Conservation (phyloP, 2,797 vertebrate genomes). For the Channallabes apus region DNA sequence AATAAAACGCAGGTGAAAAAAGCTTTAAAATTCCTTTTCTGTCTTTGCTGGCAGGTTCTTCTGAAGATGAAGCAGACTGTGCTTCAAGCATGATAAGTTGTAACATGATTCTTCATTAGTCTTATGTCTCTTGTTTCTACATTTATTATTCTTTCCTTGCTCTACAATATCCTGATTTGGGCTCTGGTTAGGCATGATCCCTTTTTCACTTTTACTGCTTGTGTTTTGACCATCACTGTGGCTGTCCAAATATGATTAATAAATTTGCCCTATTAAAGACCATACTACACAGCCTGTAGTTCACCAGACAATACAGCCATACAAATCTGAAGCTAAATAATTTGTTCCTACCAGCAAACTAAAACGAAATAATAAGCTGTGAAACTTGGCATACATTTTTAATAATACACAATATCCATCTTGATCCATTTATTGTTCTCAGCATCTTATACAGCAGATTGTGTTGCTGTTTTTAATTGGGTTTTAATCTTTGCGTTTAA, state of each 20-base stretch:
- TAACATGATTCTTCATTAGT: not conserved
- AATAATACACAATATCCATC: not conserved
- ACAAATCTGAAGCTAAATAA: not conserved
- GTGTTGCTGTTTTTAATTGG: not conserved
- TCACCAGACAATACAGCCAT: not conserved
- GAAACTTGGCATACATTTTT: not conserved
- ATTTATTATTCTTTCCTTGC: not conserved
- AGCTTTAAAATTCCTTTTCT: not conserved
- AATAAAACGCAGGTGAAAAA: not conserved
- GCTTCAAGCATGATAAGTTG: not conserved
- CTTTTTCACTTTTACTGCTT: not conserved
- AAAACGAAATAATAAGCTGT: not conserved
- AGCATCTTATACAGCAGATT: not conserved
- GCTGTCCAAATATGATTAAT: not conserved
- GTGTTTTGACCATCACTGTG: not conserved
- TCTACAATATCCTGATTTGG: not conserved
- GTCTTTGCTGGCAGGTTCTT: not conserved
- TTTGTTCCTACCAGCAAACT: not conserved
- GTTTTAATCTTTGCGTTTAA: not conserved
- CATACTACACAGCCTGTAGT: not conserved
- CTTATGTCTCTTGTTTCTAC: too few species aligned
- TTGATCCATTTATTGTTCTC: not conserved
- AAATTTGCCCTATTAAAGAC: not conserved
- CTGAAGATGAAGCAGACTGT: not conserved
- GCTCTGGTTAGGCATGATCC: not conserved